Percentiles rank a stretch among this genome's conserved stretches.
These are phyloP conservation scores for Thrips palmi DNA, from an alignment of 1,140 invertebrate genomes.

Conservation along the genomic window DNA sequence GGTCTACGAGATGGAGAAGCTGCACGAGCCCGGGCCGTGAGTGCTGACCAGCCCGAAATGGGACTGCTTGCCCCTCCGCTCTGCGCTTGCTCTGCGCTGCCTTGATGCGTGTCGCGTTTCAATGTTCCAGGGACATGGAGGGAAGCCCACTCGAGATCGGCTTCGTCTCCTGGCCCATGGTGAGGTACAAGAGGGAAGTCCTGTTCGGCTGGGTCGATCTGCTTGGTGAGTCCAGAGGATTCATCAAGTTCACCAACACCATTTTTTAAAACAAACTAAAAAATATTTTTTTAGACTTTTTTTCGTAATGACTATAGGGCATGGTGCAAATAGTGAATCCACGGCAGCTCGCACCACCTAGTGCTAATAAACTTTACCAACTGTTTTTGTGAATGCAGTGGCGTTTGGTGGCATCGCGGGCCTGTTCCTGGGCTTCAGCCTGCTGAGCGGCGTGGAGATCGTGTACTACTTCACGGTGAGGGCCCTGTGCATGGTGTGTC, in stretches of 20 bases:
- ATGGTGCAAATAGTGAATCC: too few relatives aligned
- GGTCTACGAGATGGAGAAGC: constrained; percentile 51
- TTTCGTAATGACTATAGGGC: too few relatives aligned
- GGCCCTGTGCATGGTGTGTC: constrained; percentile 31
- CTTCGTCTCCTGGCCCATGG: constrained; percentile 40
- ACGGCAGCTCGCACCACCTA: too few relatives aligned
- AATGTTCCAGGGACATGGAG: constrained; percentile 10
- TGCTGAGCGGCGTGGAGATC: constrained; percentile 50
- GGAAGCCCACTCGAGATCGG: constrained; percentile 15
- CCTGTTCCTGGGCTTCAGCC: constrained; percentile 51
- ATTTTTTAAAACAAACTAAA: too few relatives aligned
- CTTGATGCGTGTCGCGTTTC: constrained; percentile 6
- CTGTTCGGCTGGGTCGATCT: constrained; percentile 61
- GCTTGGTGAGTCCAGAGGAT: constrained; percentile 28
- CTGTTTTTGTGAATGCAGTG: constrained; percentile 25
- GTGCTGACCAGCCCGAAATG: too few relatives aligned
- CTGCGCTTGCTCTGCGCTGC: too few relatives aligned
- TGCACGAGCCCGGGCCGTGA: constrained; percentile 34
- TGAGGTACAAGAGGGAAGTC: constrained; percentile 51
- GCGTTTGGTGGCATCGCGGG: constrained; percentile 56
- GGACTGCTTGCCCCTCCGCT: too few relatives aligned
- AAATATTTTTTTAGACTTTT: too few relatives aligned
- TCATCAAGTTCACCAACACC: too few relatives aligned
- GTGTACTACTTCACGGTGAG: constrained; percentile 52
- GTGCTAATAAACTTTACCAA: too few relatives aligned